Evolutionary conservation across 2,797 vertebrate species (phyloP), one percentile per base, ranked within the genome.

Genomic region (Sebastiscus albofasciatus): DNA sequence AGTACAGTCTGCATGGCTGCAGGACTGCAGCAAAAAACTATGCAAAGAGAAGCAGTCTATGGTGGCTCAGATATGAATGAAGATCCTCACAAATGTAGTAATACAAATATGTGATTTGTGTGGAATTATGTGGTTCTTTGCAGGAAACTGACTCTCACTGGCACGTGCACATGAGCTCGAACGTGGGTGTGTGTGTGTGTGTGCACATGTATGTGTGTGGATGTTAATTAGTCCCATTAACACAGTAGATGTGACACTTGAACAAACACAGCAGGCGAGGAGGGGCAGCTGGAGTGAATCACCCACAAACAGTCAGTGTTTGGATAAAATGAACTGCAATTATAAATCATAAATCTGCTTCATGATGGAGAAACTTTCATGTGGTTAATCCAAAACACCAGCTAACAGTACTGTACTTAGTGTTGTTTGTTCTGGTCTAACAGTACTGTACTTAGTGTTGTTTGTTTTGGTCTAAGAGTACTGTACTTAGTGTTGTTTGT

Each of bases 191-290:
- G 66, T 18, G 73, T 5, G 66, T 18, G 73, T 27, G 56, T 60
- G 4, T 55, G 68, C 3, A 1, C 10, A 52, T 62, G 69, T 26
- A 13, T 34, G n/a, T 67, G 66, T 26, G 74, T 24, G 39, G 7
- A 33, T 67, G 67, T 56, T 81, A 34, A 52, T 79, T 74, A 75
- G 55, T 65, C 39, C 33, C 22, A 69, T 79, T 72, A 72, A 58
- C 20, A 60, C 36, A 29, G 29, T 20, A 29, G 1, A 74, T 69
- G 52, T 80, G 65, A 86, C 54, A 77, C 39, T 27, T 39, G 60
- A 75, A 24, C 29, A 62, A 16, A 67, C 56, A 61, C 77, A 72
- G 81, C 70, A 46, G 65, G 58, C 42, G 20, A 58, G 42, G 74
- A 31, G 27, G 60, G 42, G 46, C 39, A 7, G 76, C 52, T 27